Percentiles rank a stretch among this genome's conserved stretches.
Conservation (phyloP, 2,888 invertebrate genomes). For the Diabrotica balteata region DNA sequence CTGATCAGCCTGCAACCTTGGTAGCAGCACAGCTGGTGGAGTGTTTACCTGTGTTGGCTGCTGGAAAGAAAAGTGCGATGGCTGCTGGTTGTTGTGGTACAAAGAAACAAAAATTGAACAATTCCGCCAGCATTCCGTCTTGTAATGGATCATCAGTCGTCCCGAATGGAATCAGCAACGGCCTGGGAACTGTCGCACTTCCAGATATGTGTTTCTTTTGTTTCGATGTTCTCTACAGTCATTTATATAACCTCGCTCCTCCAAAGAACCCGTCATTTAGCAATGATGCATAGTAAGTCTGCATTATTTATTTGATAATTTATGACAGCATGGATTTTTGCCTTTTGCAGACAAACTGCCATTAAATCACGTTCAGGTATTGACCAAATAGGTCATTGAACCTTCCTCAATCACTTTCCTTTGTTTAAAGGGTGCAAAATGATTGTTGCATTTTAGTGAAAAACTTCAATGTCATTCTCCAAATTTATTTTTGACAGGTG, state of each 20-base stretch:
- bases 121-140: constrained; percentile 58
- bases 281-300: constrained; percentile 94
- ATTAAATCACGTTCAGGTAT: background rate
- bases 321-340: background rate
- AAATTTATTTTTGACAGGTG: background rate
- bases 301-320: constrained; percentile 1
- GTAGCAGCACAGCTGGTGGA: constrained; percentile 8
- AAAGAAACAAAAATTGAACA: constrained; percentile 90
- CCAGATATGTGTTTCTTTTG: constrained; percentile 99
- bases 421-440: constrained; percentile 37
- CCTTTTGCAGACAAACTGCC: background rate
- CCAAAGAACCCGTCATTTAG: constrained; percentile 92
- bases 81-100: constrained; percentile 91
- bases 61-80: constrained; percentile 62
- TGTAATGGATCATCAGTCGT: constrained; percentile 56
- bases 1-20: constrained; percentile 5
- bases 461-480: background rate
- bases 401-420: constrained; percentile 43
- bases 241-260: constrained; percentile 90
- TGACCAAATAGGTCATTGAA: constrained; percentile 50
- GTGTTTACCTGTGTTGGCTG: constrained; percentile 13
- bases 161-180: constrained; percentile 54
- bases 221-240: constrained; percentile 96
- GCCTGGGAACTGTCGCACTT: constrained; percentile 74
- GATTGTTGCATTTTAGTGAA: background rate